phyloP scores from a whole-genome alignment of 1,140 invertebrate genomes.

The Muscidifurax raptorellus region DNA sequence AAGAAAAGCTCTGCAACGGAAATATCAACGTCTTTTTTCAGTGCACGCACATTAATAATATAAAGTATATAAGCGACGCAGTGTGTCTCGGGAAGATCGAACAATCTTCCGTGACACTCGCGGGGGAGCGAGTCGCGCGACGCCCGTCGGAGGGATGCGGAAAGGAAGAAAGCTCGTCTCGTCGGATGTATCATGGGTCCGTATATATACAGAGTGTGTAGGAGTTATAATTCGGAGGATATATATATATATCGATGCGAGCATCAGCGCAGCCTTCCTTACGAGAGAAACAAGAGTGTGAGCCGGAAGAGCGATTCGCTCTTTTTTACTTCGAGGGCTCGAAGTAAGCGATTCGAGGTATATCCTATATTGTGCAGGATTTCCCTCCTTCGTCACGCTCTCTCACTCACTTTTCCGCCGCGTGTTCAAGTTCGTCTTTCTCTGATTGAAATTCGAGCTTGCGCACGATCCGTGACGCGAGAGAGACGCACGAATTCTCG shows the following conservation, averaged over 20 bases:
- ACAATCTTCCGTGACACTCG: conserved; percentile 50
- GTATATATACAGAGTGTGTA: background rate
- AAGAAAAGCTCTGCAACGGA: background rate
- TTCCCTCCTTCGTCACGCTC: background rate
- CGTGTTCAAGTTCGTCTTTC: conserved; percentile 11
- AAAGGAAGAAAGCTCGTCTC: background rate
- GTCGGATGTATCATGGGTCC: background rate
- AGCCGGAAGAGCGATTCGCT: no score
- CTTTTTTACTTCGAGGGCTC: no score
- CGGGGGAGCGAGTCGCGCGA: background rate
- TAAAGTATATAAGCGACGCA: background rate
- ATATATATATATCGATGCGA: background rate
- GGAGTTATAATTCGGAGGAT: background rate
- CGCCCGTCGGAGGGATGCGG: background rate
- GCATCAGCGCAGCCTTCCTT: conserved; percentile 23
- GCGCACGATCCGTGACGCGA: conserved; percentile 36
- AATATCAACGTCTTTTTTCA: conserved; percentile 18
- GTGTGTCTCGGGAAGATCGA: conserved; percentile 50
- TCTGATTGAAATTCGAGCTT: conserved; percentile 46
- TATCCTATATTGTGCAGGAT: conserved; percentile 24
- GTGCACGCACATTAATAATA: conserved; percentile 37
- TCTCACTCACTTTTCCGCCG: background rate
- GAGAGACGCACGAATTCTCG: conserved; percentile 41
- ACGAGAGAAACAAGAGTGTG: conserved; percentile 7
- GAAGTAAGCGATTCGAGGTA: conserved; percentile 32